Evolutionary conservation across 2,797 vertebrate species (phyloP).

Genomic region (Myiothlypis chrysogaster): DNA sequence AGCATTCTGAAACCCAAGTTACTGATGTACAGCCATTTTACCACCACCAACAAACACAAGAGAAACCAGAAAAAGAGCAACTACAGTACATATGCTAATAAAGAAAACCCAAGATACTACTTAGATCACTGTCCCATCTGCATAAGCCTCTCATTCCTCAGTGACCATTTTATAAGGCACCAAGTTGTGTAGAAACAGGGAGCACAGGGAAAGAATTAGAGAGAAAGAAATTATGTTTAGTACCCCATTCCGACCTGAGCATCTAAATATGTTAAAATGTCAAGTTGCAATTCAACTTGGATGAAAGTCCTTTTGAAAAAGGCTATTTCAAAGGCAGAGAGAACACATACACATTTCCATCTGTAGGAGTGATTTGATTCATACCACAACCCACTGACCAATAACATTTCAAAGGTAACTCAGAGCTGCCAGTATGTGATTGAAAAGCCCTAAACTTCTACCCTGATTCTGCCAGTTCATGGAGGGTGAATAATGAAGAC

Average conservation of each 20-base stretch:
- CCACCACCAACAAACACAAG: background rate
- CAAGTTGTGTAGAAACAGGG: background rate
- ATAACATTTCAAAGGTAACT: background rate
- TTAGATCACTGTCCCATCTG: background rate
- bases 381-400: background rate
- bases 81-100: background rate
- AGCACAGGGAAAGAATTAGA: background rate
- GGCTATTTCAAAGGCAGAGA: background rate
- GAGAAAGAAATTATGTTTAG: background rate
- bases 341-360: background rate
- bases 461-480: background rate
- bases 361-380: background rate
- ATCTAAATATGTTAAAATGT: background rate
- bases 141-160: background rate
- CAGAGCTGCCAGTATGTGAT: rapidly evolving
- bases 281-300: background rate
- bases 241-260: background rate
- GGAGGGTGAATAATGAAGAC: background rate
- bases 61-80: background rate
- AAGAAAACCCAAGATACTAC: background rate
- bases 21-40: background rate
- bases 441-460: background rate
- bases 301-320: background rate
- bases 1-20: background rate
- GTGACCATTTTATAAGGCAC: background rate